A percentile compares a stretch with the other conserved stretches of the same genome.
phyloP scores from a whole-genome alignment of 1,140 invertebrate species.

The Drepana arcuata region DNA sequence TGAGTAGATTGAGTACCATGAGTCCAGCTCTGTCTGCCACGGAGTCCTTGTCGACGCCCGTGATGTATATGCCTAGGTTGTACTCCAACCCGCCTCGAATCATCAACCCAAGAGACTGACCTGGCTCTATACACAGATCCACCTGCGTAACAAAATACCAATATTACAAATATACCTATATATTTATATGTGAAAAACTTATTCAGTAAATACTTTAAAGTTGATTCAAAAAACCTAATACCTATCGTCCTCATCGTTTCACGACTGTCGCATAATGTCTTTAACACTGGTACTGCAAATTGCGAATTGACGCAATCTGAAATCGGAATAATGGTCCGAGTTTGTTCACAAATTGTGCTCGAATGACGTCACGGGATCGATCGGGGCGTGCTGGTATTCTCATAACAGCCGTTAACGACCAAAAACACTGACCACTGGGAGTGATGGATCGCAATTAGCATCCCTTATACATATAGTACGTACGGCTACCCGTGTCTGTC shows the following conservation, averaged over 20 bases:
- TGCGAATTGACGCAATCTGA: too few species aligned
- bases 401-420: constrained; percentile 30
- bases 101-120: constrained; percentile 92
- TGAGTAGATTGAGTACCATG: constrained; percentile 76
- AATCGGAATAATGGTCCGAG: too few species aligned
- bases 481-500: too few species aligned
- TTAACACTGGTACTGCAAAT: too few species aligned
- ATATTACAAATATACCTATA: too few species aligned
- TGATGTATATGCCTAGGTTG: constrained; percentile 95
- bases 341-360: too few species aligned
- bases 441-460: constrained; percentile 31
- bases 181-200: too few species aligned
- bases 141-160: constrained; percentile 72
- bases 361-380: constrained; percentile 14
- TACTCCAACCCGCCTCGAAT: constrained; percentile 95
- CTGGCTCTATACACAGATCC: constrained; percentile 88
- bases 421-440: constrained; percentile 20
- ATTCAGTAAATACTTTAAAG: too few species aligned
- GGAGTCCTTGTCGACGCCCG: constrained; percentile 93
- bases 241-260: too few species aligned
- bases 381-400: constrained; percentile 6
- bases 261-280: too few species aligned
- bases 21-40: constrained; percentile 91
- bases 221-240: too few species aligned
- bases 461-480: too few species aligned